Conservation (phyloP, 2,797 vertebrate species). For the Girardinus metallicus region DNA sequence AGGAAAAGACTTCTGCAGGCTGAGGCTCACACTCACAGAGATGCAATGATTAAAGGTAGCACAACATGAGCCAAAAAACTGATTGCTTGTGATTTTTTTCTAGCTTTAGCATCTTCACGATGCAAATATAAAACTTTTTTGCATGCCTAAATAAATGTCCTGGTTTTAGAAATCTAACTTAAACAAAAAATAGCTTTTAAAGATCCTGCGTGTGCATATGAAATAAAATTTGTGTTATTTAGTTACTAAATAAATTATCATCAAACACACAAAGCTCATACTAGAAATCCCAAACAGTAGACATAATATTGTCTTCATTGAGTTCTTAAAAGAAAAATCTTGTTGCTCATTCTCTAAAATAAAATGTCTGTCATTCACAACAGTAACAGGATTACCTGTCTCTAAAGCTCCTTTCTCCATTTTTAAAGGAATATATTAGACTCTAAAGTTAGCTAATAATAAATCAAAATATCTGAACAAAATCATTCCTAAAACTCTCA, state of each 20-base stretch:
- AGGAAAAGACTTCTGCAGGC: constrained; percentile 26
- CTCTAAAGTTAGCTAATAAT: background rate
- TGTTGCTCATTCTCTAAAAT: background rate
- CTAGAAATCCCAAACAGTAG: background rate
- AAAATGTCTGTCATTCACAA: background rate
- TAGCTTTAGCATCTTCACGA: background rate
- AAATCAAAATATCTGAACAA: background rate
- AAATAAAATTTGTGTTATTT: background rate
- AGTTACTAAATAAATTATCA: background rate
- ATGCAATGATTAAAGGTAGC: constrained; percentile 14
- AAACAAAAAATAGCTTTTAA: background rate
- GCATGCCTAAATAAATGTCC: background rate
- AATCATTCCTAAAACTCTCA: background rate
- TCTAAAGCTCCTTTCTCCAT: background rate
- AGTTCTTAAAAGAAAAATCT: background rate
- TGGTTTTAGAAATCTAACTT: background rate
- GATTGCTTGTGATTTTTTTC: background rate
- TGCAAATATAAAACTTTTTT: background rate
- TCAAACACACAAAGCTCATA: background rate
- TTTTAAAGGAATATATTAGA: background rate
- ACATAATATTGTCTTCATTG: background rate
- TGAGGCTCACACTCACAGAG: background rate
- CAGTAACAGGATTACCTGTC: background rate
- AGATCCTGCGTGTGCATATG: background rate
- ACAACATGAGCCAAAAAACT: background rate